phyloP scores from a whole-genome alignment of 2,888 invertebrate genomes.

The Xestobium rufovillosum region DNA sequence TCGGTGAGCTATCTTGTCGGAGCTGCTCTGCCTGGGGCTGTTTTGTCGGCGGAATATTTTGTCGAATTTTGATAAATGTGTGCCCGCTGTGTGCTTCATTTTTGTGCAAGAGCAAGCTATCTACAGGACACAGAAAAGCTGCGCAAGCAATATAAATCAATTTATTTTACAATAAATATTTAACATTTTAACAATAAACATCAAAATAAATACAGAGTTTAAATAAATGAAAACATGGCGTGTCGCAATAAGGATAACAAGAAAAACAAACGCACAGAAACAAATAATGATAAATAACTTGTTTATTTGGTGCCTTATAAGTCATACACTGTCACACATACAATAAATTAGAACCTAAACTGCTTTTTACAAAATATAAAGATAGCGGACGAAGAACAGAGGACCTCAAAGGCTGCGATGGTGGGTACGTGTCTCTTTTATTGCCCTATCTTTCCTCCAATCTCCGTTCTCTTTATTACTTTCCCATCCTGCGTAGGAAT shows the following conservation, averaged over 20 bases:
- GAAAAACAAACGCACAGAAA: no score
- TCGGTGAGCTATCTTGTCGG: no score
- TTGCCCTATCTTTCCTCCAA: slow-evolving; percentile 29
- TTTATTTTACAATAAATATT: slow-evolving; percentile 38
- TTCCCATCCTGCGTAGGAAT: slow-evolving; percentile 40
- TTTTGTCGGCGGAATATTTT: no score
- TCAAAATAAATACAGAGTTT: slow-evolving; percentile 36
- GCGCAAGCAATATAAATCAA: slow-evolving; percentile 29
- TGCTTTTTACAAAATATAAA: slow-evolving; percentile 25
- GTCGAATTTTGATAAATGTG: no score
- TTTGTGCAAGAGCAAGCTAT: background rate
- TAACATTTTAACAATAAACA: slow-evolving; percentile 38
- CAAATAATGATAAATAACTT: slow-evolving; percentile 59
- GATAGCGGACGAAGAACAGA: slow-evolving; percentile 28
- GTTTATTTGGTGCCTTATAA: slow-evolving; percentile 50
- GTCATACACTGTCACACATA: slow-evolving; percentile 45
- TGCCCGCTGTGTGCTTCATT: no score
- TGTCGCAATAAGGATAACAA: no score
- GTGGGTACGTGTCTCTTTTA: slow-evolving; percentile 45
- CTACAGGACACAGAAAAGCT: background rate
- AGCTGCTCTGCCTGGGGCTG: no score
- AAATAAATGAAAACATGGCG: slow-evolving; percentile 7
- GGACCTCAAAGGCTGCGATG: slow-evolving; percentile 37
- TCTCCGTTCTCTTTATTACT: slow-evolving; percentile 31
- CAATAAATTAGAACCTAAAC: slow-evolving; percentile 27